phyloP scores from a whole-genome alignment of 1,140 invertebrate species.

The Bombus sibiricus region DNA sequence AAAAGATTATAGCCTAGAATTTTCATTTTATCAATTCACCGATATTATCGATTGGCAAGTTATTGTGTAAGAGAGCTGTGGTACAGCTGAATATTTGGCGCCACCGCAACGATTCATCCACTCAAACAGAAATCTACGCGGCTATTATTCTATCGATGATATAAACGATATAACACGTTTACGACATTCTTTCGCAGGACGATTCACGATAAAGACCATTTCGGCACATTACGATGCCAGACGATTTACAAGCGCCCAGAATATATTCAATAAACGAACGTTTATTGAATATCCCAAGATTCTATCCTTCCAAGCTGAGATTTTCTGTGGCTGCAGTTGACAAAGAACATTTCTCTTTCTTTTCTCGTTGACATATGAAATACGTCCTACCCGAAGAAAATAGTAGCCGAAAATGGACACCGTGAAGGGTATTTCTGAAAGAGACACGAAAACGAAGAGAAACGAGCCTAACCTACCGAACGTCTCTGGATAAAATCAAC shows the following conservation, averaged over 20 bases:
- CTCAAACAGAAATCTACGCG: neutral
- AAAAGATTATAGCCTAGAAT: neutral
- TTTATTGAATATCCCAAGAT: neutral
- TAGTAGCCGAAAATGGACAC: constrained; percentile 26
- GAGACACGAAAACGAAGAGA: neutral
- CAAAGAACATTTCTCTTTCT: constrained; percentile 20
- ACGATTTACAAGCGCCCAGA: neutral
- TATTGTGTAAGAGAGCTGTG: neutral
- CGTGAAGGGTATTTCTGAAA: neutral
- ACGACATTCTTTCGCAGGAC: neutral
- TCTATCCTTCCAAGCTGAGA: neutral
- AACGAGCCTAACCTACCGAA: neutral
- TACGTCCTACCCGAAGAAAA: neutral
- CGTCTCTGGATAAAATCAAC: neutral
- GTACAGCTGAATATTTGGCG: neutral
- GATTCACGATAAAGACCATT: neutral
- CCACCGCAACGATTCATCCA: neutral
- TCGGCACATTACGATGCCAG: neutral
- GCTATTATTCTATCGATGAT: too few relatives aligned
- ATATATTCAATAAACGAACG: neutral
- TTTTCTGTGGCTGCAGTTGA: neutral
- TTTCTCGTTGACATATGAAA: constrained; percentile 25
- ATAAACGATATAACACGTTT: neutral
- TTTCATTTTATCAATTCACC: neutral
- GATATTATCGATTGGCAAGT: neutral